Base-by-base conservation (phyloP, 2,113 vertebrate genomes). In the Tenrec ecaudatus region DNA sequence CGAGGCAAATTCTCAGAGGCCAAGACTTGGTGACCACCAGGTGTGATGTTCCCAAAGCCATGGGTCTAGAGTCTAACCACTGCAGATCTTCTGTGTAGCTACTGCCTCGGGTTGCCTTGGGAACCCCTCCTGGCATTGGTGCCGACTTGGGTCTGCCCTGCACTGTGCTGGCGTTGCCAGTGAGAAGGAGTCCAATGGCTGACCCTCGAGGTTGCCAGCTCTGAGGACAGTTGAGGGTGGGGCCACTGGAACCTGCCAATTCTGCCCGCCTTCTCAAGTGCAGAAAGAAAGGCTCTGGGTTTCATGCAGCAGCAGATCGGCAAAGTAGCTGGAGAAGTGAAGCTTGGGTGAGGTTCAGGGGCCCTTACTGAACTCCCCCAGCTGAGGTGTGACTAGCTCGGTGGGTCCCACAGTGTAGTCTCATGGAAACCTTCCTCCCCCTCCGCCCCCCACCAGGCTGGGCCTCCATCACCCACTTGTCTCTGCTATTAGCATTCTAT, bases 261-360 rank as follows among this genome's bases (percentile, higher is more conserved):
- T 0, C 29, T 11, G 27, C n/a, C 38, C 25, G 3, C 20, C 33
- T 23, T 71, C 47, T 43, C 40, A 15, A 38, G 75, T 29, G 58
- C 15, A 64, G 57, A 43, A 86, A 73, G 91, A 53, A 69, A 31
- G 23, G 58, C 4, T 62, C 19, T 29, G 5, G 9, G 27, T 77
- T 62, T 73, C 29, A 1, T 38, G 62, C 3, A 7, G 17, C 27
- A 0, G 9, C 2, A 6, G 11, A 86, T 68, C 25, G 62, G 6
- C 0, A 0, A 9, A 3, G 58, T 15, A n/a, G 62, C 22, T 1
- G 4, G 27, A 36, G 60, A 62, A 71, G 5, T 23, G 2, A 66
- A 60, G 69, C 43, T 33, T 10, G 14, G 40, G 40, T 0, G 20
- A 8, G 64, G 22, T 4, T 16, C 7, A 9, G 17, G 31, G 6